A percentile compares a stretch with the other conserved stretches of the same genome.
phyloP scores from a whole-genome alignment of 2,113 vertebrate species.

The Sander vitreus region DNA sequence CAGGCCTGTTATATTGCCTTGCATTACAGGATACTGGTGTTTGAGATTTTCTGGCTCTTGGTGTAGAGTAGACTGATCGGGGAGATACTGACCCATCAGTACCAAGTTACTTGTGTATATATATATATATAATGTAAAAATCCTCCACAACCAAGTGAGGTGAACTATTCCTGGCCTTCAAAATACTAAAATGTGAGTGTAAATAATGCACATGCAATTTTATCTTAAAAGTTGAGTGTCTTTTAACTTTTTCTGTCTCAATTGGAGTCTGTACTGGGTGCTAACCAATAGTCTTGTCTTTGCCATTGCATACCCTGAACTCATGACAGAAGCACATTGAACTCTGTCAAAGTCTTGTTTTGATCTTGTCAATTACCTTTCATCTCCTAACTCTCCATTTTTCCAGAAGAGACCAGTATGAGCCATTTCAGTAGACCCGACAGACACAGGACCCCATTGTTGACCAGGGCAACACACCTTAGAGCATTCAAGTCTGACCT shows the following conservation, averaged over 20 bases:
- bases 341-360: neutral
- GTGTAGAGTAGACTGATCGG: no score
- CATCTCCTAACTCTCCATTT: neutral
- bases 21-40: neutral
- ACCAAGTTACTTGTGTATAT: neutral
- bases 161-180: neutral
- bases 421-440: slow-evolving; percentile 49
- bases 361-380: neutral
- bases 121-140: neutral
- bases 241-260: neutral
- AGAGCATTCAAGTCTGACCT: slow-evolving; percentile 78
- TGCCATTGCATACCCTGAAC: neutral
- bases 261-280: neutral
- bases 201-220: neutral
- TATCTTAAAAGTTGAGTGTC: neutral
- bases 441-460: slow-evolving; percentile 47
- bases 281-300: neutral
- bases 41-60: neutral
- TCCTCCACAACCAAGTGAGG: neutral
- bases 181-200: neutral
- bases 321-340: neutral
- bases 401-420: slow-evolving; percentile 52
- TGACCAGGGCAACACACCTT: slow-evolving; percentile 62
- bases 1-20: neutral
- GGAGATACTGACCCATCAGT: neutral